Evolutionary conservation across 1,140 invertebrate genomes (phyloP).

Genomic region (Drosophila nannoptera): DNA sequence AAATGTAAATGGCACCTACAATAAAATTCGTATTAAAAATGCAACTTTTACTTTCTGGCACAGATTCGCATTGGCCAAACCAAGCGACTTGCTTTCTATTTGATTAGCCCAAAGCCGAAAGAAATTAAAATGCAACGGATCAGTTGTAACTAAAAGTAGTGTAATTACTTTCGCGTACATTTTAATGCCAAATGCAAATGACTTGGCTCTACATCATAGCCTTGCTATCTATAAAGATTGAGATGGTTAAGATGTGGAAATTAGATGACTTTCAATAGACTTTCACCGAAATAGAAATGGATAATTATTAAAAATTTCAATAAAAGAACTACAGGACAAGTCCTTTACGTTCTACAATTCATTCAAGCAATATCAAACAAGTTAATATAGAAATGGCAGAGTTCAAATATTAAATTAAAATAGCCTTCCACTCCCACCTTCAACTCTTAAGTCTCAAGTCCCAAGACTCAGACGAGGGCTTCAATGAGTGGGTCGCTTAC

Average conservation of each 20-base stretch:
- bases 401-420: too few species aligned
- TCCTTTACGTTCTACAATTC: too few species aligned
- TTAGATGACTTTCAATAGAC: too few species aligned
- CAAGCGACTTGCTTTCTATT: slow-evolving; percentile 34
- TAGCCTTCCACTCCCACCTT: too few species aligned
- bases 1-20: slow-evolving; percentile 27
- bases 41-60: slow-evolving; percentile 75
- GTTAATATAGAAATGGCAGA: too few species aligned
- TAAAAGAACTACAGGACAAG: too few species aligned
- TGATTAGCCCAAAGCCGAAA: neutral
- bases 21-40: slow-evolving; percentile 29
- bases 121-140: neutral
- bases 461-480: neutral
- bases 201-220: neutral
- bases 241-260: neutral
- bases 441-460: too few species aligned
- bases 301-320: too few species aligned
- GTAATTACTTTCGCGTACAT: slow-evolving; percentile 46
- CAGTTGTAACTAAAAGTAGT: slow-evolving; percentile 18
- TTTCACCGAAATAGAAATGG: neutral
- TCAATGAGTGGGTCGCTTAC: neutral
- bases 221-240: neutral
- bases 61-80: slow-evolving; percentile 22
- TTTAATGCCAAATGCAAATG: slow-evolving; percentile 2
- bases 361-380: too few species aligned